Evolutionary conservation across 2,888 invertebrate genomes (phyloP).

Genomic region (Ganaspis brasiliensis): DNA sequence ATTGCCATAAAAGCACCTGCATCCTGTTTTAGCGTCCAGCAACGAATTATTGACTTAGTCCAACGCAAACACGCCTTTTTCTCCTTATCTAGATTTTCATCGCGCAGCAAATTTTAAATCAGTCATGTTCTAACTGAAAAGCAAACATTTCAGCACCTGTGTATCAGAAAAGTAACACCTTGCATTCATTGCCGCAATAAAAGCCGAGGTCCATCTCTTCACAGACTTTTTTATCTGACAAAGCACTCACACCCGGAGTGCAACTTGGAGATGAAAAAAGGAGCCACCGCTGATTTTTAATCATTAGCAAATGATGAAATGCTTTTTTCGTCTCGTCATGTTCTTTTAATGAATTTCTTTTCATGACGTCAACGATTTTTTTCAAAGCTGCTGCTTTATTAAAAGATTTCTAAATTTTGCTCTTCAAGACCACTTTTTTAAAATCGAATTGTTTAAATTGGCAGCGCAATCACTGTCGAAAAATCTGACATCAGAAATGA

Average conservation of each 20-base stretch:
- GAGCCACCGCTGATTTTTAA: slow-evolving; percentile 58
- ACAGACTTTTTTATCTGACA: background rate
- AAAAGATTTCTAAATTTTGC: too few species aligned
- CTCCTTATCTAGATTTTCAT: slow-evolving; percentile 7
- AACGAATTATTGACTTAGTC: slow-evolving; percentile 31
- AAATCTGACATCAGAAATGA: too few species aligned
- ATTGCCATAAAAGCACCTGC: slow-evolving; percentile 34
- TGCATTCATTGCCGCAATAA: slow-evolving; percentile 62
- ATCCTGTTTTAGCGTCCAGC: slow-evolving; percentile 22
- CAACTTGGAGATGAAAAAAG: slow-evolving; percentile 41
- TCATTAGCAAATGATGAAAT: slow-evolving; percentile 55
- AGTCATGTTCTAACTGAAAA: background rate
- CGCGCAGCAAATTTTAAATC: background rate
- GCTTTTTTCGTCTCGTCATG: background rate
- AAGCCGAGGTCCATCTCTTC: slow-evolving; percentile 52
- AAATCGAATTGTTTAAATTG: too few species aligned
- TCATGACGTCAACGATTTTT: too few species aligned
- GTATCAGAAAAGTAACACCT: slow-evolving; percentile 51
- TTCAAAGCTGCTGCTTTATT: too few species aligned
- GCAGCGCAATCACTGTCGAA: too few species aligned
- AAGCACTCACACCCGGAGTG: background rate
- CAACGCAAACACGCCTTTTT: background rate
- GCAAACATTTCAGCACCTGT: slow-evolving; percentile 30
- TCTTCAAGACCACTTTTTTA: too few species aligned
- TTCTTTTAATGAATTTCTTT: background rate